Base-by-base conservation (phyloP, 2,888 invertebrate species). In the Nemoura dubitans region DNA sequence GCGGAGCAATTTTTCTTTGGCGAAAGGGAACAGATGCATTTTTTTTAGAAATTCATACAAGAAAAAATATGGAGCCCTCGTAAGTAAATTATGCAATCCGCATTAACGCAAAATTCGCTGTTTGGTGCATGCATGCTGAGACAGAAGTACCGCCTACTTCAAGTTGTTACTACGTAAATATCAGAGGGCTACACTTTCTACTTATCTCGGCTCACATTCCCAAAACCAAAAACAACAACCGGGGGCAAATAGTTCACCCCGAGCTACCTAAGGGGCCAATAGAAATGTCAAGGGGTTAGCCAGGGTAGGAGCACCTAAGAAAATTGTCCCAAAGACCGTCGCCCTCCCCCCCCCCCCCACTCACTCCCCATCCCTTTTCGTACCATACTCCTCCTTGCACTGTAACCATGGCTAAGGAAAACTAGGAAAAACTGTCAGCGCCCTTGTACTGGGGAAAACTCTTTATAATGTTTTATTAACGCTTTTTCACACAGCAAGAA, bases 301-400 rank as follows among this genome's bases (percentile, higher is more conserved):
- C 59, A 59, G 59, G n/a, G n/a, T n/a, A n/a, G n/a, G n/a, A 59
- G 59, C 59, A 59, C 59, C 59, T 59, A 59, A 59, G 59, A 59
- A 59, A 59, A 59, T 59, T 59, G 59, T 59, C 59, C 21, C n/a
- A n/a, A n/a, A n/a, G n/a, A n/a, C n/a, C 21, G 59, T 59, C 59
- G 16, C 14, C 59, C 59, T 59, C 14, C 21, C 59, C 59, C 5
- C 14, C 21, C 59, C 2, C 36, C n/a, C n/a, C n/a, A n/a, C n/a
- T n/a, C n/a, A n/a, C n/a, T n/a, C n/a, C n/a, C n/a, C n/a, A n/a
- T n/a, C n/a, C n/a, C n/a, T n/a, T n/a, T n/a, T n/a, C n/a, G n/a
- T n/a, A n/a, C n/a, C n/a, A n/a, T n/a, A n/a, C n/a, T n/a, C n/a
- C n/a, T n/a, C n/a, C n/a, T n/a, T n/a, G n/a, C n/a, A n/a, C n/a